These are phyloP conservation scores for Lethrus apterus DNA, from an alignment of 1,140 invertebrate genomes.

Conservation along the genomic window DNA sequence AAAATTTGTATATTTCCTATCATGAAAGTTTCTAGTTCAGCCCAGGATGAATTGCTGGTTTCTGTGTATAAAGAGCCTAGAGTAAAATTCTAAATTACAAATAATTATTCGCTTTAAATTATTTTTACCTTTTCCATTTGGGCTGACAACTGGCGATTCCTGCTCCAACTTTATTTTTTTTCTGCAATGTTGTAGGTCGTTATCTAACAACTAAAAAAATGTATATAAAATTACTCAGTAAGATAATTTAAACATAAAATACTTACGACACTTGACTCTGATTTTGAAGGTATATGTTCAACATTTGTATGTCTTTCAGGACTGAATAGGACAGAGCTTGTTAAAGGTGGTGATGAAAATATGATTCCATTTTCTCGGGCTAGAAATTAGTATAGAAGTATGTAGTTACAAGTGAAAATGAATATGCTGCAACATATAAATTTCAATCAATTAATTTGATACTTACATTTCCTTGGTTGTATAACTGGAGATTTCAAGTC, in stretches of 20 bases:
- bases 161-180: constrained; percentile 19
- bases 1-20: constrained; percentile 76
- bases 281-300: background rate
- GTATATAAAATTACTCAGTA: constrained; percentile 7
- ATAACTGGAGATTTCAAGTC: constrained; percentile 27
- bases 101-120: no score
- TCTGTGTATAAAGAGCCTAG: constrained; percentile 27
- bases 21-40: constrained; percentile 78
- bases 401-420: background rate
- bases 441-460: constrained; percentile 1
- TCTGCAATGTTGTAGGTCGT: constrained; percentile 14
- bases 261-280: background rate
- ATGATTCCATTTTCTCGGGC: constrained; percentile 19
- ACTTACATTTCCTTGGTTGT: constrained; percentile 7
- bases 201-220: constrained; percentile 16
- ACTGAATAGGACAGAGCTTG: background rate
- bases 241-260: constrained; percentile 3
- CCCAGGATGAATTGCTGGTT: constrained; percentile 78
- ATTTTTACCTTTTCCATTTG: constrained; percentile 9
- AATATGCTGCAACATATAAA: background rate
- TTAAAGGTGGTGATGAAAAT: background rate
- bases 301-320: background rate
- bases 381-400: background rate
- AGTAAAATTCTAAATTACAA: no score
- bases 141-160: constrained; percentile 7